A percentile compares a stretch with the other conserved stretches of the same genome.
Conservation (phyloP, 2,113 vertebrate species). For the Bubo bubo region DNA sequence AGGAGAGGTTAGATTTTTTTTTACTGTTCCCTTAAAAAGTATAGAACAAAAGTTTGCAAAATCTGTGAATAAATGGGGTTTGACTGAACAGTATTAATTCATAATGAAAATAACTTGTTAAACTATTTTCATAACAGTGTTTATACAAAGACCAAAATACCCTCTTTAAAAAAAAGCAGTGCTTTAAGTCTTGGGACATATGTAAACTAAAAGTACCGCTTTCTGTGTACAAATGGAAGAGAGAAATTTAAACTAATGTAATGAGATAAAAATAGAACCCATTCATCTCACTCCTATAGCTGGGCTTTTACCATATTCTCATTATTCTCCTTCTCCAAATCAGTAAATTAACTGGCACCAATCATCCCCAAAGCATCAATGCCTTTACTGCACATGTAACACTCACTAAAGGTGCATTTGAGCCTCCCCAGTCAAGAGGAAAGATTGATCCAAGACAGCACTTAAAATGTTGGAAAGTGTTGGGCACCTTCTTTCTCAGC, state of each 20-base stretch:
- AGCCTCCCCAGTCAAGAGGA: neutral
- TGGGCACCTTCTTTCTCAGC: neutral
- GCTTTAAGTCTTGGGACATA: fast-evolving
- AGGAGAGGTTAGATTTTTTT: neutral
- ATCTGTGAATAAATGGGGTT: neutral
- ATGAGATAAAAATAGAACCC: neutral
- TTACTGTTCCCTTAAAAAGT: neutral
- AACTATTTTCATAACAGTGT: neutral
- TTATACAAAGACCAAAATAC: neutral
- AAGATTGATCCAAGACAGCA: neutral
- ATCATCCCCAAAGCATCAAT: neutral
- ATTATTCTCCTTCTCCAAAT: neutral
- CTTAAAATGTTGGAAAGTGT: neutral
- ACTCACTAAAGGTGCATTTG: neutral
- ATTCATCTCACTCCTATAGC: neutral
- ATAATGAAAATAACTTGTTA: neutral
- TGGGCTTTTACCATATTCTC: neutral
- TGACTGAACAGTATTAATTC: neutral
- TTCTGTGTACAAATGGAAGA: neutral
- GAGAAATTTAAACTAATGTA: neutral
- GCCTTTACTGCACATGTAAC: neutral
- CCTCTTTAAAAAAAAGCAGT: neutral
- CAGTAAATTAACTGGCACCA: neutral
- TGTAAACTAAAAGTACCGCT: neutral
- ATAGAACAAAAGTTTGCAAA: neutral